A percentile compares a stretch with the other conserved stretches of the same genome.
Conservation (phyloP, 2,888 invertebrate species). For the Phrixothrix hirtus region DNA sequence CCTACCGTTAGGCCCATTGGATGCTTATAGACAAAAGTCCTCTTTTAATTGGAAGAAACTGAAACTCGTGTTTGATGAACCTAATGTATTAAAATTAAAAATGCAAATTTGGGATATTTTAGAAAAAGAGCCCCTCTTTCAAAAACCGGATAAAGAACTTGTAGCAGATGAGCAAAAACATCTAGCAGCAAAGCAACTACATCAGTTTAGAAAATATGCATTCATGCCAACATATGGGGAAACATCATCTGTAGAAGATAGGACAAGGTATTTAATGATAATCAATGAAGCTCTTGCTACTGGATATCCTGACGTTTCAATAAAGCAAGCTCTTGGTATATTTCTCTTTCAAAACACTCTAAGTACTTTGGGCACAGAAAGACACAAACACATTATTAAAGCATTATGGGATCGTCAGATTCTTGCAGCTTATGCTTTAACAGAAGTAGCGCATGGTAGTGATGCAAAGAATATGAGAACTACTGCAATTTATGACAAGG, state of each 20-base stretch:
- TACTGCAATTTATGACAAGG: constrained; percentile 82
- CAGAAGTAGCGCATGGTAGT: constrained; percentile 93
- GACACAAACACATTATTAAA: constrained; percentile 70
- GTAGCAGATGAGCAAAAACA: constrained; percentile 75
- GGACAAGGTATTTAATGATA: constrained; percentile 72
- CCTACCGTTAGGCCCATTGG: too few relatives aligned
- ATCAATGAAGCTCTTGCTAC: constrained; percentile 75
- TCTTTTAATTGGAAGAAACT: too few relatives aligned
- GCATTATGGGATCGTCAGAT: constrained; percentile 74
- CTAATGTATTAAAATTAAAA: too few relatives aligned
- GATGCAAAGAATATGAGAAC: constrained; percentile 92
- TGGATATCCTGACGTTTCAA: constrained; percentile 72
- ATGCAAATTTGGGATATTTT: constrained; percentile 77
- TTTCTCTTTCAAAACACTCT: constrained; percentile 76
- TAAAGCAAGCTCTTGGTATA: constrained; percentile 77
- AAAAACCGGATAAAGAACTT: constrained; percentile 64
- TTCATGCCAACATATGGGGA: constrained; percentile 58
- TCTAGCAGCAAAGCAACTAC: constrained; percentile 68
- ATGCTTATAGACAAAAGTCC: too few relatives aligned
- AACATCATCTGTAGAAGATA: constrained; percentile 11
- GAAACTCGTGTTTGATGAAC: too few relatives aligned
- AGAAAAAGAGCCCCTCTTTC: constrained; percentile 79
- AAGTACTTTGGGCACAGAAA: constrained; percentile 74
- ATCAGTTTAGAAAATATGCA: constrained; percentile 67
- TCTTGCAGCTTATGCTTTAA: constrained; percentile 83